Evolutionary conservation across 2,888 invertebrate genomes (phyloP), one percentile per base, ranked within the genome.

Genomic region (Tenthredo distinguenda): DNA sequence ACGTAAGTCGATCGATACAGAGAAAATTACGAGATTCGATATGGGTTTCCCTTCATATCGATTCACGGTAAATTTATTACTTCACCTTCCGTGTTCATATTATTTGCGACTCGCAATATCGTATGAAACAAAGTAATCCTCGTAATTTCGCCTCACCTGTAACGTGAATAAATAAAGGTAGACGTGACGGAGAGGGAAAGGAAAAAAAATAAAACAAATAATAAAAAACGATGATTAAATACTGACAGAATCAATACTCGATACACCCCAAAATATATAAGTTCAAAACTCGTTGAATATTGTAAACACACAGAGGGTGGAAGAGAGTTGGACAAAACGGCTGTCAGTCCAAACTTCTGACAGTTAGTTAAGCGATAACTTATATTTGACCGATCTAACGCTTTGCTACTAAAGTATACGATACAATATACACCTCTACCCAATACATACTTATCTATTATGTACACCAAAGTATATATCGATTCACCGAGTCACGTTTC

Each of bases 91-190:
- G 68, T 31, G 81, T 62, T 40, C 12, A 62, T 62, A 62, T 40
- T 68, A 83, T 83, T 83, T 47, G 83, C 40, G 31, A 47, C 50
- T 31, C 81, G 62, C 50, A 62, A 58, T 65, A 77, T 77, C n/a
- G 40, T 10, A 15, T 21, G 40, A 43, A 47, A 40, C 74, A 74
- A 43, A 47, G 68, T 68, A 81, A 81, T 37, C 81, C 62, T 40
- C 83, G 83, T 83, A 47, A 83, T 71, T 65, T 68, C 18, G 68
- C 68, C 68, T 83, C 68, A 83, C 83, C 83, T 47, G 83, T 47
- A 83, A 83, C 83, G 34, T 50, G 50, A 83, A 68, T 50, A 71
- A 83, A 68, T 62, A 81, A 81, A 26, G 55, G 31, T 37, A 62
- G 10, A 40, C 37, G 26, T 21, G n/a, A 43, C 21, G 43, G 9